A percentile compares a stretch with the other conserved stretches of the same genome.
Evolutionary conservation across 2,797 vertebrate genomes (phyloP).

Genomic region (Lates japonicus): DNA sequence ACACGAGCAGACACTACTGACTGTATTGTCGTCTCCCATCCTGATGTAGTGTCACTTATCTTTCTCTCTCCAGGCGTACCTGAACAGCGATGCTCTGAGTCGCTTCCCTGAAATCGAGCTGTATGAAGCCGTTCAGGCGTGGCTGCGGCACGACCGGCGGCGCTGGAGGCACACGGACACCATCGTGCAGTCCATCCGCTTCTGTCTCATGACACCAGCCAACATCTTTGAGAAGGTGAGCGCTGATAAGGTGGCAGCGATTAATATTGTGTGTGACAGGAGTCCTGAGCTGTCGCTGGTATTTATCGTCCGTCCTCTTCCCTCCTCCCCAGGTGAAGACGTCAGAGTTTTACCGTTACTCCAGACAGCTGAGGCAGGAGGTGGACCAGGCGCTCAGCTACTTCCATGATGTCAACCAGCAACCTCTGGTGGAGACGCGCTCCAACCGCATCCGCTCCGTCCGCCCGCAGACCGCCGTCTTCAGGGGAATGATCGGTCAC

Average conservation of each 20-base stretch:
- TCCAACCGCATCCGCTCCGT: slow-evolving; percentile 97
- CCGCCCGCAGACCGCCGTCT: slow-evolving; percentile 97
- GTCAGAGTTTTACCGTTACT: slow-evolving; percentile 98
- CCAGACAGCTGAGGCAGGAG: slow-evolving; percentile 95
- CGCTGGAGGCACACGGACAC: slow-evolving; percentile 99
- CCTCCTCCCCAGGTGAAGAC: slow-evolving; percentile 92
- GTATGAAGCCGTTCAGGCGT: slow-evolving; percentile 97
- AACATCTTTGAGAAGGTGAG: slow-evolving; percentile 98
- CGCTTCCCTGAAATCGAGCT: slow-evolving; percentile 98
- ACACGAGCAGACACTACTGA: no score
- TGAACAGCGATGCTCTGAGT: slow-evolving; percentile 96
- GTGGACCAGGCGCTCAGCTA: slow-evolving; percentile 97
- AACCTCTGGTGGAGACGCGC: slow-evolving; percentile 95
- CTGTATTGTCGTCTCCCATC: no score
- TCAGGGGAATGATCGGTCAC: slow-evolving; percentile 99
- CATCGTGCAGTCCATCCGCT: slow-evolving; percentile 98
- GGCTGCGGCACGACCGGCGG: slow-evolving; percentile 97
- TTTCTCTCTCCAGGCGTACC: slow-evolving; percentile 82
- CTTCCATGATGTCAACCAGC: slow-evolving; percentile 96
- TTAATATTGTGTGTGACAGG: background rate
- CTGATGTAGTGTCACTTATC: no score
- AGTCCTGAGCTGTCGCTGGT: background rate
- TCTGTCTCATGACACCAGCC: slow-evolving; percentile 99
- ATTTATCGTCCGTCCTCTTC: background rate
- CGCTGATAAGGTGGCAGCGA: background rate